These are phyloP conservation scores for Chaitophorus viminalis DNA, from an alignment of 2,888 invertebrate species.

Conservation along the genomic window DNA sequence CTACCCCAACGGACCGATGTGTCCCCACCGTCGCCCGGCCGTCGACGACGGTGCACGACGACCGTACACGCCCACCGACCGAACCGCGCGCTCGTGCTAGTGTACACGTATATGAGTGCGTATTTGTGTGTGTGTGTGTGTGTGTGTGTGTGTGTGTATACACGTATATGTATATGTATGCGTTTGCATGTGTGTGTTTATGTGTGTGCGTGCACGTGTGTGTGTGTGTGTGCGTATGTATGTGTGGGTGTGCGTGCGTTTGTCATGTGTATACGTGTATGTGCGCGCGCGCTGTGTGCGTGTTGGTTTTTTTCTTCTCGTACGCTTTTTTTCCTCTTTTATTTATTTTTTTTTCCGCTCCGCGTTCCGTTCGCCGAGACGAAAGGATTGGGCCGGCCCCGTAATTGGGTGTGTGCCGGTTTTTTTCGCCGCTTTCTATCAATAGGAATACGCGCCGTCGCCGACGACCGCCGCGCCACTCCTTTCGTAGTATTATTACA, in stretches of 20 bases:
- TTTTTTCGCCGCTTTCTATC: conserved; percentile 46
- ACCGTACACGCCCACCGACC: conserved; percentile 56
- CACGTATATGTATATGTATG: background rate
- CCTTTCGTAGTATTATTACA: background rate
- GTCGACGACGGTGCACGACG: conserved; percentile 18
- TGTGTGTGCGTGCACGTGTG: conserved; percentile 9
- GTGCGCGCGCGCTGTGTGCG: background rate
- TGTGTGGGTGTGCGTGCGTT: conserved; percentile 12
- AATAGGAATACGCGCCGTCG: conserved; percentile 36
- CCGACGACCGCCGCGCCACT: background rate
- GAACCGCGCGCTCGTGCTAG: background rate
- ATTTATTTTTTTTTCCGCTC: background rate
- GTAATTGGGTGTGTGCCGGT: conserved; percentile 55
- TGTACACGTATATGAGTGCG: too few species aligned
- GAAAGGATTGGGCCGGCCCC: conserved; percentile 61
- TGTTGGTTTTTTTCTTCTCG: background rate
- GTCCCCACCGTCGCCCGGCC: conserved; percentile 34
- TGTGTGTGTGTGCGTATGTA: conserved; percentile 14
- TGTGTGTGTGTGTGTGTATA: conserved; percentile 3
- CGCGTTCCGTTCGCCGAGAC: background rate
- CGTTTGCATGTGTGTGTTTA: background rate
- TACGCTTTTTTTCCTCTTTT: background rate
- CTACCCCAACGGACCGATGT: conserved; percentile 52
- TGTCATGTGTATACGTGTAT: background rate
- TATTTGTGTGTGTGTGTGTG: background rate